These are phyloP conservation scores for Nycticorax nycticorax DNA, from an alignment of 2,113 vertebrate genomes.

Conservation along the genomic window DNA sequence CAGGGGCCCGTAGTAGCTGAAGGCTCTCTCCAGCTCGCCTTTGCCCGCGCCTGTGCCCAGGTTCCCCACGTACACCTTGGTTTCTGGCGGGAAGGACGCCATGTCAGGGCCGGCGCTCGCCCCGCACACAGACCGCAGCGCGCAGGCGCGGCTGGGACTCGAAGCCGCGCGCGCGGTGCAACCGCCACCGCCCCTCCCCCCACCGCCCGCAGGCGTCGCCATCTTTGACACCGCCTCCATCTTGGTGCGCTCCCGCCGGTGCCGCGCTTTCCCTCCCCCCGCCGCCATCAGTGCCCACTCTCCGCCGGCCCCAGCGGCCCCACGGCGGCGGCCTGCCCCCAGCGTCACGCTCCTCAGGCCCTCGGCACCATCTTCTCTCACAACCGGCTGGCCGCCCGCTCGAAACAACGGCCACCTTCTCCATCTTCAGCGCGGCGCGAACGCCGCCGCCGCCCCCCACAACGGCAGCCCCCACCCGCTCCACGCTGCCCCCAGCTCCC, in stretches of 20 bases:
- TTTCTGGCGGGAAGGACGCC: conserved; percentile 49
- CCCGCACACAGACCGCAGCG: too few species aligned
- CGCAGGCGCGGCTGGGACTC: background rate
- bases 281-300: accelerated
- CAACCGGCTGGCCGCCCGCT: background rate
- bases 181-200: background rate
- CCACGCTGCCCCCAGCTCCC: accelerated
- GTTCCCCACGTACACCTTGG: conserved; percentile 89
- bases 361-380: background rate
- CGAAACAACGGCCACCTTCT: too few species aligned
- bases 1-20: conserved; percentile 88
- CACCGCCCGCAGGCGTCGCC: background rate
- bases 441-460: accelerated
- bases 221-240: conserved; percentile 13
- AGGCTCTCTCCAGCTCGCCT: conserved; percentile 87
- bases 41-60: conserved; percentile 88
- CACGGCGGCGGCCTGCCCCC: too few species aligned
- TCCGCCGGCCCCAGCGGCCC: accelerated
- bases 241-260: background rate
- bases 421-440: too few species aligned
- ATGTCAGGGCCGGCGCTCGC: background rate
- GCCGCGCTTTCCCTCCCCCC: background rate
- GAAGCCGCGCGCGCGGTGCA: background rate
- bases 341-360: too few species aligned
- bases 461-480: accelerated